Percentiles rank a stretch among this genome's conserved stretches.
Evolutionary conservation across 1,140 invertebrate genomes (phyloP).

Genomic region (Cydia fagiglandana): DNA sequence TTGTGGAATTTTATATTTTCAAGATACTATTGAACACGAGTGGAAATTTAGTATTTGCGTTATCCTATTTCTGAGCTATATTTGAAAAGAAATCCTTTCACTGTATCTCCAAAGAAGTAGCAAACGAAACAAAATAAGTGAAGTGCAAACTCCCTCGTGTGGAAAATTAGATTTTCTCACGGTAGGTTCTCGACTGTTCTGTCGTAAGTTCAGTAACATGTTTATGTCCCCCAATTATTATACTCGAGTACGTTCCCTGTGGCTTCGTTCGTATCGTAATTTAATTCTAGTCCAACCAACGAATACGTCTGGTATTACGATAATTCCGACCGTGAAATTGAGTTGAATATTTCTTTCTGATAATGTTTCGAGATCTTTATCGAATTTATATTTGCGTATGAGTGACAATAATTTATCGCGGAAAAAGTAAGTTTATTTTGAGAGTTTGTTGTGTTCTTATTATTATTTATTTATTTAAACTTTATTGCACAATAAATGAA

Average conservation of each 20-base stretch:
- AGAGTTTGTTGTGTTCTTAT: too few relatives aligned
- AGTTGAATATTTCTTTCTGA: not conserved
- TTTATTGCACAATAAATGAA: too few relatives aligned
- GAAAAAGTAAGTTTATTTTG: too few relatives aligned
- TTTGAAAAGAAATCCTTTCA: not conserved
- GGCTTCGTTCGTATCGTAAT: not conserved
- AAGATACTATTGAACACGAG: too few relatives aligned
- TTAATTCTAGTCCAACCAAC: not conserved
- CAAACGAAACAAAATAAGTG: not conserved
- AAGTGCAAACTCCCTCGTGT: not conserved
- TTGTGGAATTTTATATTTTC: too few relatives aligned
- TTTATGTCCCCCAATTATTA: constrained; percentile 25
- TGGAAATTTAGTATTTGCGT: too few relatives aligned
- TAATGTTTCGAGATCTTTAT: too few relatives aligned
- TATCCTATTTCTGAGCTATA: not conserved
- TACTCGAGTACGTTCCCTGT: not conserved
- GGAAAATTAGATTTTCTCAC: constrained; percentile 29
- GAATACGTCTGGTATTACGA: not conserved
- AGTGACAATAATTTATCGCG: too few relatives aligned
- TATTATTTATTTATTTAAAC: too few relatives aligned
- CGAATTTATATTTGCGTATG: too few relatives aligned
- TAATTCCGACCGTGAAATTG: not conserved
- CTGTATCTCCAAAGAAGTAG: constrained; percentile 7
- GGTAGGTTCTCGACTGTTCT: constrained; percentile 4
- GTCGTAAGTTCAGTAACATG: not conserved